A percentile compares a stretch with the other conserved stretches of the same genome.
Evolutionary conservation across 2,113 vertebrate genomes (phyloP).

Genomic region (Dryoscopus gambensis): DNA sequence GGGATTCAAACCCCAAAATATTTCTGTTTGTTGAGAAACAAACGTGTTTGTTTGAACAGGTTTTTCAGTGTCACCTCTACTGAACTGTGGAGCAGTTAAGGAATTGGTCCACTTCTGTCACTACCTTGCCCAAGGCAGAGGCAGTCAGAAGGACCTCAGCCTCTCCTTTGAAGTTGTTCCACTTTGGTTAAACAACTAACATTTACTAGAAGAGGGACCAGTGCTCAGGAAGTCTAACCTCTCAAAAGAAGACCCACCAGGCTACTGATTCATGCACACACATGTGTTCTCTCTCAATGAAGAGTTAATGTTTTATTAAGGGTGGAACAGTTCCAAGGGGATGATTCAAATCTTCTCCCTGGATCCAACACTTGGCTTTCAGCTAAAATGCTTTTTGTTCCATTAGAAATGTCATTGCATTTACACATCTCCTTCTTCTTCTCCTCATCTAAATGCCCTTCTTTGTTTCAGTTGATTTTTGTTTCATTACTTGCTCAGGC

Average conservation of each 20-base stretch:
- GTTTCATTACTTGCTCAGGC: neutral
- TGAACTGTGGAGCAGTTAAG: neutral
- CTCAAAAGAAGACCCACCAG: neutral
- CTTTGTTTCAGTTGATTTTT: conserved; percentile 35
- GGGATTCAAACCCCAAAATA: neutral
- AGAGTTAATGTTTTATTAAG: conserved; percentile 43
- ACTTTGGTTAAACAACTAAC: conserved; percentile 1
- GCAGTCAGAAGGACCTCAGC: neutral
- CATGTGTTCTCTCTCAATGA: conserved; percentile 11
- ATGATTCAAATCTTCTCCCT: conserved; percentile 45
- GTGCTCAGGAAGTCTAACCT: conserved; percentile 37
- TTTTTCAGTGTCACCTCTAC: neutral
- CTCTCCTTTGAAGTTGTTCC: neutral
- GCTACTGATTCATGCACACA: conserved; percentile 56
- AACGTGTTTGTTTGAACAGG: too few relatives aligned
- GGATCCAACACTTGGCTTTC: conserved; percentile 45
- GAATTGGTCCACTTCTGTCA: neutral
- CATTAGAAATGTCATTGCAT: conserved; percentile 18
- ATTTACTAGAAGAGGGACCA: conserved; percentile 8
- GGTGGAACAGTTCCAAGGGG: conserved; percentile 28
- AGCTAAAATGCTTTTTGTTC: conserved; percentile 54
- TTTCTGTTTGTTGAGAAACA: neutral
- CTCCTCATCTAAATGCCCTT: conserved; percentile 5
- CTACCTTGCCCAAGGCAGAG: neutral
- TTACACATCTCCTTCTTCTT: conserved; percentile 14